Percentiles rank a stretch among this genome's conserved stretches.
Conservation (phyloP, 1,140 invertebrate genomes). For the Penaeus chinensis region DNA sequence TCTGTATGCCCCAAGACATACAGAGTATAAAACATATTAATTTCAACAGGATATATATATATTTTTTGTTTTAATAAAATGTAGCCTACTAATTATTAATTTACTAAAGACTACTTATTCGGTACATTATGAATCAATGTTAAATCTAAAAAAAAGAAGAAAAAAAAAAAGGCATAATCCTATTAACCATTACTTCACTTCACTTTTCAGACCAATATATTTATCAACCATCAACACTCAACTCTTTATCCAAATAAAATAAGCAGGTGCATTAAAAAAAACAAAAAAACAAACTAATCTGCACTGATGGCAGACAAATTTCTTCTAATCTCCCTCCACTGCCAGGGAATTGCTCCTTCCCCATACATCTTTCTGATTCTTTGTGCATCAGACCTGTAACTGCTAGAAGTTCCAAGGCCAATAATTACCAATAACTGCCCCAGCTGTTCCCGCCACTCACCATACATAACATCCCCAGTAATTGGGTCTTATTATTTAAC, state of each 20-base stretch:
- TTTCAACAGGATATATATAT: constrained; percentile 11
- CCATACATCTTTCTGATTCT: constrained; percentile 21
- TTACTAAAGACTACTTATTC: constrained; percentile 17
- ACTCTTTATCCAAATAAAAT: constrained; percentile 22
- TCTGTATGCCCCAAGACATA: constrained; percentile 9
- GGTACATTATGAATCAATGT: constrained; percentile 6
- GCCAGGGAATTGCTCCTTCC: constrained; percentile 19
- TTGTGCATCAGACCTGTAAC: constrained; percentile 20
- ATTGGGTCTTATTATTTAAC: constrained; percentile 1
- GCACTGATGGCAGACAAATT: neutral
- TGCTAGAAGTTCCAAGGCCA: constrained; percentile 21
- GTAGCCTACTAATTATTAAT: constrained; percentile 18
- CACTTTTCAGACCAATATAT: constrained; percentile 24
- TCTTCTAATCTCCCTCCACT: constrained; percentile 19
- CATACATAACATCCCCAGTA: constrained; percentile 23
- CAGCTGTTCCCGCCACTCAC: constrained; percentile 25
- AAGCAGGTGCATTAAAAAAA: constrained; percentile 18
- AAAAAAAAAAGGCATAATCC: neutral
- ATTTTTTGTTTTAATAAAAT: constrained; percentile 25
- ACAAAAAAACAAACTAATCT: too few species aligned
- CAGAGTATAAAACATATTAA: constrained; percentile 14
- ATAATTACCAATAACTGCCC: constrained; percentile 13
- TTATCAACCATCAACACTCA: constrained; percentile 20
- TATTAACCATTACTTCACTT: constrained; percentile 8
- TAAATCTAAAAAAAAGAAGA: neutral